Evolutionary conservation across 1,140 invertebrate species (phyloP).

Genomic region (Euschistus heros): DNA sequence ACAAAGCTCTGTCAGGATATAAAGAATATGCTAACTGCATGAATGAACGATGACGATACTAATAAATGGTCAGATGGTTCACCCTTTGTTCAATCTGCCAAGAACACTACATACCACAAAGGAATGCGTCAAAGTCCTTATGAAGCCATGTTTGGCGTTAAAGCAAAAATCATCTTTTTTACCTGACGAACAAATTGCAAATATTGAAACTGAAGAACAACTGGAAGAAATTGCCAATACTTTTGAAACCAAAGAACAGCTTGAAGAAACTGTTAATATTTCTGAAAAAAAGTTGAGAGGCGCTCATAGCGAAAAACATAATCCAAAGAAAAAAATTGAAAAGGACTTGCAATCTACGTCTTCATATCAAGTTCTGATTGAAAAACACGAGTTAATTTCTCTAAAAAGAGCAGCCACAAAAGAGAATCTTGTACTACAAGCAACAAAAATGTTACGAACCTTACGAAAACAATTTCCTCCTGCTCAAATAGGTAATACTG

Average conservation of each 20-base stretch:
- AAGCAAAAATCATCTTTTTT: background rate
- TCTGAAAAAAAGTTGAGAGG: too few relatives aligned
- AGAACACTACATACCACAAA: conserved; percentile 30
- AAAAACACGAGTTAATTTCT: conserved; percentile 22
- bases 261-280: conserved; percentile 20
- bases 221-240: conserved; percentile 21
- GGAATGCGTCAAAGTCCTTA: conserved; percentile 29
- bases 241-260: conserved; percentile 19
- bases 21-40: too few relatives aligned
- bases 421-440: conserved; percentile 23
- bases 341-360: conserved; percentile 16
- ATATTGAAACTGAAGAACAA: conserved; percentile 18
- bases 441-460: conserved; percentile 24
- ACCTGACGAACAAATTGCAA: background rate
- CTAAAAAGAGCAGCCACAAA: conserved; percentile 21
- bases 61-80: background rate
- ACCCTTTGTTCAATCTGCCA: conserved; percentile 32
- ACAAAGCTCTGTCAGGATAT: conserved; percentile 31
- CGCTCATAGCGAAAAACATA: conserved; percentile 12
- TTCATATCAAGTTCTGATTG: conserved; percentile 16
- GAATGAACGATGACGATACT: conserved; percentile 28
- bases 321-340: too few relatives aligned
- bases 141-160: conserved; percentile 31
- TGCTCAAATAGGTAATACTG: conserved; percentile 24
- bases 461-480: conserved; percentile 25